Base-by-base conservation (phyloP, 2,797 vertebrate species). In the Rhincodon typus region DNA sequence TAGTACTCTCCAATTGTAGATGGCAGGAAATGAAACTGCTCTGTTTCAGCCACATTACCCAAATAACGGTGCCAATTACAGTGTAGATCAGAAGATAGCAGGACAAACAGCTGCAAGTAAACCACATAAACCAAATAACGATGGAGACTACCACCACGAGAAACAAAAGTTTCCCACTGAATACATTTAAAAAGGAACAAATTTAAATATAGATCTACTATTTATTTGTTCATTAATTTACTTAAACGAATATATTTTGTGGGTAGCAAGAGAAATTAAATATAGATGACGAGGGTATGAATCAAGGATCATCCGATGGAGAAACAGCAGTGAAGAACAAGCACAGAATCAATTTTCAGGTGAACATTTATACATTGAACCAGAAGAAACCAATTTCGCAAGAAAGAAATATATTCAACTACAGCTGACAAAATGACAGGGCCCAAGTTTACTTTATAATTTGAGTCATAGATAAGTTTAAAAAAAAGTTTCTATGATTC, bases 11-110 rank as follows among this genome's bases (percentile, higher is more conserved):
- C n/a, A 82, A 38, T 38, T 17, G 15, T 82, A 82, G 77, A 82
- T 21, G 38, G 77, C 77, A 82, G 77, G 77, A 82, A 82, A 82
- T 82, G n/a, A 82, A 82, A 82, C 77, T 82, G 74, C 74, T 77
- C 17, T 82, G 77, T 79, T n/a, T 79, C 13, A 79, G 34, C 74
- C 74, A 79, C 74, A 79, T 79, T 79, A 38, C 30, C 34, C 12
- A 79, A 79, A 79, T 79, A n/a, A 74, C 30, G 27, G 15, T 79
- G 34, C 74, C 74, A 79, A 50, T 27, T 17, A n/a, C n/a, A 17
- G 74, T 79, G 74, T 1, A 79, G 74, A 79, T 79, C 34, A 79
- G 74, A 79, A 79, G 74, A 79, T 38, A 79, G 34, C 74, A 79
- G 74, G 34, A n/a, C n/a, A 79, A 79, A 79, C 74, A 15, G 34